Evolutionary conservation across 92 coral and sea anemone genomes (phyloP), one percentile per base, ranked within the genome.

Genomic region (Porites rus): DNA sequence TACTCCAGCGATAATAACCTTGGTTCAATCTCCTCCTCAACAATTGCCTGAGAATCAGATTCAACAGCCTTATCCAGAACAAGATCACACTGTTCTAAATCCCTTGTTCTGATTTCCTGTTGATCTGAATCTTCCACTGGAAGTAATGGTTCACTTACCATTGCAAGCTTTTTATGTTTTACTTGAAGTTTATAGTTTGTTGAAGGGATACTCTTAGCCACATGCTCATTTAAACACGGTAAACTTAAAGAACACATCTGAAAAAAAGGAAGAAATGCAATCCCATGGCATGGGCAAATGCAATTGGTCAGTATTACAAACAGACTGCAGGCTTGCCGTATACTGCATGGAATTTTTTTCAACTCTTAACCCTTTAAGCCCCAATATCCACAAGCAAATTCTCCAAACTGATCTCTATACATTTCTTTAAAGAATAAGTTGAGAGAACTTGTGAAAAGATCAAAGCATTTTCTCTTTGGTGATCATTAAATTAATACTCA

Each of bases 221-320:
- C 24, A 4, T 80, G 52, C 61, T 52, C 25, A 64, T 18, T 51
- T 71, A 81, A 68, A 81, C 76, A 61, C 1, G 87, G 87, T 17
- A 83, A 20, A 83, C 87, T 83, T 59, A 71, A 16, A 6, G 87
- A 20, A 6, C 73, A 83, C 67, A 74, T 51, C 87, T 83, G 73
- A 12, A 50, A 61, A n/a, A 70, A n/a, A 73, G 17, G 13, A 3
- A 67, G 46, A 7, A 67, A 19, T 22, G 24, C 11, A 21, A 8
- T 9, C 24, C 4, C 3, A 8, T 24, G 54, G 21, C 51, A 72
- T 46, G 61, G 7, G 51, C 56, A 71, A 19, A 38, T 38, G 46
- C 46, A 38, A 38, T 38, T 38, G 46, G 6, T 38, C 46, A 38
- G 46, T 38, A 38, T 38, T 38, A 38, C 46, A 38, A 38, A 38